Evolutionary conservation across 1,140 invertebrate genomes (phyloP).

Genomic region (Drosophila sturtevanti): DNA sequence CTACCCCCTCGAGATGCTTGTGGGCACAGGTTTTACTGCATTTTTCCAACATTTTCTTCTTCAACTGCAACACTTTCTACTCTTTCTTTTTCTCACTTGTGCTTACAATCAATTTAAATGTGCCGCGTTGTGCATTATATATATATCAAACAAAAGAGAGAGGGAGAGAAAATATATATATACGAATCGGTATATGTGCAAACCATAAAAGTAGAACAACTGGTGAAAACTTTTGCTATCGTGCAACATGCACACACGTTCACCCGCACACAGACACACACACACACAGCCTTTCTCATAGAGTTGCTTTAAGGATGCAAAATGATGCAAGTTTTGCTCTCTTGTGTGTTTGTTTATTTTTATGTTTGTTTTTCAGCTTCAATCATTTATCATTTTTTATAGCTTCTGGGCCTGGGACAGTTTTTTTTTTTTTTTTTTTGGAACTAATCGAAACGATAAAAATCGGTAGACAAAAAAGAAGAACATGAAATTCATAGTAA

Average conservation of each 20-base stretch:
- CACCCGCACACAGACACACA: background rate
- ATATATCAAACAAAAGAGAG: no score
- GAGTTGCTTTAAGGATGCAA: conserved; percentile 45
- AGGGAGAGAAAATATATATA: background rate
- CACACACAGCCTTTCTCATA: conserved; percentile 6
- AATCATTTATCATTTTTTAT: conserved; percentile 77
- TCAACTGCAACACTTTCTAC: conserved; percentile 15
- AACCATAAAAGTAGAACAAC: conserved; percentile 53
- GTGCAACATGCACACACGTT: conserved; percentile 21
- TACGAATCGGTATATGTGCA: conserved; percentile 52
- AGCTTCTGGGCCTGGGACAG: conserved; percentile 53
- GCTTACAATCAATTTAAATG: conserved; percentile 79
- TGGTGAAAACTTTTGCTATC: conserved; percentile 37
- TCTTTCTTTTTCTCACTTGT: conserved; percentile 22
- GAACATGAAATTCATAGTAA: conserved; percentile 36
- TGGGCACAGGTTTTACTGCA: conserved; percentile 50
- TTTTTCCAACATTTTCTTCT: conserved; percentile 20
- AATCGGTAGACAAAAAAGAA: conserved; percentile 53
- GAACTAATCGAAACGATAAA: conserved; percentile 69
- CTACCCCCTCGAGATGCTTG: conserved; percentile 32
- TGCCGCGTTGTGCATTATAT: conserved; percentile 75
- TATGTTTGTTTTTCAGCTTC: conserved; percentile 13
- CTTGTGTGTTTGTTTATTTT: conserved; percentile 1
- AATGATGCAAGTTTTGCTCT: conserved; percentile 56
- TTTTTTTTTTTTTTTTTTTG: background rate